Evolutionary conservation across 2,113 vertebrate species (phyloP).

Genomic region (Gopherus flavomarginatus): DNA sequence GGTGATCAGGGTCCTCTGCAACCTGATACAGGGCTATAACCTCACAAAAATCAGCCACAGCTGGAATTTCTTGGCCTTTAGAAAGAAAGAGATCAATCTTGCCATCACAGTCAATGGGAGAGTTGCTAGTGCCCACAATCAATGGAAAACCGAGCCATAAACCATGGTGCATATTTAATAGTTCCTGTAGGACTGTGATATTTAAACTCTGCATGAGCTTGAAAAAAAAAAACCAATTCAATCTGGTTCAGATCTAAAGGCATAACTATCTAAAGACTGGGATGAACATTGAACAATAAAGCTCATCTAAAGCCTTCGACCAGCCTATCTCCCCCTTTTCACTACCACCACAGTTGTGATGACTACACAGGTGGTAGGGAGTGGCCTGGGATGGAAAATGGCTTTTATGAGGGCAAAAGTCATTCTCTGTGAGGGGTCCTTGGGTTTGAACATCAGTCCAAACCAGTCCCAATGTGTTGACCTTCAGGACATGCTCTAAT

Average conservation of each 20-base stretch:
- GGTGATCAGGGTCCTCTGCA: background rate
- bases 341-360: constrained; percentile 1
- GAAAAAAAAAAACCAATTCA: background rate
- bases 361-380: constrained; percentile 29
- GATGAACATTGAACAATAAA: constrained; percentile 15
- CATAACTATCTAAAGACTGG: background rate
- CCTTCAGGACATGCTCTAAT: background rate
- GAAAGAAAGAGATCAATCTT: background rate
- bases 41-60: background rate
- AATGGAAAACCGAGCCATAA: background rate
- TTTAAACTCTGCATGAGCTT: background rate
- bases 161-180: background rate
- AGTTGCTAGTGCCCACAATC: background rate
- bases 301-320: background rate
- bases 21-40: background rate
- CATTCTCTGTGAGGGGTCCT: background rate
- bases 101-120: background rate
- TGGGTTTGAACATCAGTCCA: constrained; percentile 35
- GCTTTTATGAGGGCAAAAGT: constrained; percentile 18
- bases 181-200: background rate
- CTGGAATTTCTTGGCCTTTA: background rate
- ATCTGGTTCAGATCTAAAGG: background rate
- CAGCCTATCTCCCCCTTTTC: constrained; percentile 10
- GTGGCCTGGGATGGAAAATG: background rate
- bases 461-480: background rate